Conservation (phyloP, 2,797 vertebrate genomes). For the Hemitrygon akajei region DNA sequence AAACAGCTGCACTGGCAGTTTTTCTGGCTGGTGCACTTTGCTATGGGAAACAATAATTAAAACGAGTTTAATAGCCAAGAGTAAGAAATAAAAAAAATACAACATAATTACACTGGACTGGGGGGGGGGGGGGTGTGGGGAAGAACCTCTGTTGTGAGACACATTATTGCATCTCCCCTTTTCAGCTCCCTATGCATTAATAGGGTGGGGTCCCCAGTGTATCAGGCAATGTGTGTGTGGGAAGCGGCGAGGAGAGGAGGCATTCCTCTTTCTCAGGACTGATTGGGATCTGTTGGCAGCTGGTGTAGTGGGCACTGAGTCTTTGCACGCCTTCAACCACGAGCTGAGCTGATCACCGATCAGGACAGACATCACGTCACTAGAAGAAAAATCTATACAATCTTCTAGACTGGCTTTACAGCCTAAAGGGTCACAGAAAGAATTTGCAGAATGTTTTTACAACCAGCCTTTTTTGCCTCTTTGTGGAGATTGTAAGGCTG, state of each 20-base stretch:
- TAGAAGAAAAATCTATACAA: not conserved
- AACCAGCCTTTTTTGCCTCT: not conserved
- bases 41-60: conserved; percentile 56
- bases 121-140: no score
- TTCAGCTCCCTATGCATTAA: no score
- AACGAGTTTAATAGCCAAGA: conserved; percentile 5
- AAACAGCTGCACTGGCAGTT: conserved; percentile 82
- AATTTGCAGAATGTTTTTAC: not conserved
- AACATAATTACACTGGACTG: not conserved
- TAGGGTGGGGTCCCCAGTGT: not conserved
- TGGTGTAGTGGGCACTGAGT: not conserved
- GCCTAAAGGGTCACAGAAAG: not conserved
- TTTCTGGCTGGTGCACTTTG: conserved; percentile 89
- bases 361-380: not conserved
- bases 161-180: not conserved
- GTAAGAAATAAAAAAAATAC: not conserved
- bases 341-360: not conserved
- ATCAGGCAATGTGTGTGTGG: no score
- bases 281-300: not conserved
- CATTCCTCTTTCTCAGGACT: not conserved
- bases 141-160: not conserved
- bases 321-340: not conserved
- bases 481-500: not conserved
- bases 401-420: not conserved
- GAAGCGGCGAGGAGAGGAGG: no score